Conservation (phyloP, 2,797 vertebrate genomes). For the Sandelia bainsii region DNA sequence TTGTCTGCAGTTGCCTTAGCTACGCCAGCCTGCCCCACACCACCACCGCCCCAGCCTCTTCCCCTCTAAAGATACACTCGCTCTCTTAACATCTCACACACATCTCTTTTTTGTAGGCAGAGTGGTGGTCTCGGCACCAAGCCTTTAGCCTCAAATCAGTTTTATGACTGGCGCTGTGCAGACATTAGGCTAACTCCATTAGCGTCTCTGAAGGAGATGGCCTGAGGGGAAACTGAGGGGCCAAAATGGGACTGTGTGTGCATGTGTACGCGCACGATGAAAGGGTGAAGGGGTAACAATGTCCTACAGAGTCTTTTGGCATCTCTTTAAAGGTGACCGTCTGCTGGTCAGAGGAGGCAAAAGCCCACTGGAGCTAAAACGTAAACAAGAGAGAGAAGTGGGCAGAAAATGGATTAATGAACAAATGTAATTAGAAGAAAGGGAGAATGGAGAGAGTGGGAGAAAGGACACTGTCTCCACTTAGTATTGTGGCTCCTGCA, state of each 20-base stretch:
- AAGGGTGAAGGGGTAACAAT: conserved; percentile 76
- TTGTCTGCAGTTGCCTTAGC: conserved; percentile 85
- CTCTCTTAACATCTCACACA: conserved; percentile 82
- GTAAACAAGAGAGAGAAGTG: conserved; percentile 84
- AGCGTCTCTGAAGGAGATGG: conserved; percentile 81
- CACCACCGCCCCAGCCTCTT: conserved; percentile 62
- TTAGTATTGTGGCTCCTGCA: conserved; percentile 79
- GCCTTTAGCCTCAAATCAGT: conserved; percentile 87
- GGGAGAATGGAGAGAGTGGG: conserved; percentile 77
- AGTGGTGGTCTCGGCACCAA: conserved; percentile 81
- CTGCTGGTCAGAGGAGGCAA: conserved; percentile 75
- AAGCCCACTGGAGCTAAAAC: conserved; percentile 79
- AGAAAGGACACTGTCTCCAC: conserved; percentile 82
- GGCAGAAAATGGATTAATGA: conserved; percentile 87
- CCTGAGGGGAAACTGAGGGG: conserved; percentile 78
- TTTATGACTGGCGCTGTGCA: conserved; percentile 84
- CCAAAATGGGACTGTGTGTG: conserved; percentile 59
- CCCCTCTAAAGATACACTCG: conserved; percentile 79
- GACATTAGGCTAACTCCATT: conserved; percentile 87
- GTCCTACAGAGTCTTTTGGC: conserved; percentile 82
- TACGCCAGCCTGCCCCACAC: conserved; percentile 73
- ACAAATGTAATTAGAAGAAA: conserved; percentile 86
- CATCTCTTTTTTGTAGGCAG: conserved; percentile 79
- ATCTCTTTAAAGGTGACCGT: conserved; percentile 86
- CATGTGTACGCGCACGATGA: conserved; percentile 30